A percentile compares a stretch with the other conserved stretches of the same genome.
Conservation (phyloP, 2,113 vertebrate species). For the Ptilonorhynchus violaceus region DNA sequence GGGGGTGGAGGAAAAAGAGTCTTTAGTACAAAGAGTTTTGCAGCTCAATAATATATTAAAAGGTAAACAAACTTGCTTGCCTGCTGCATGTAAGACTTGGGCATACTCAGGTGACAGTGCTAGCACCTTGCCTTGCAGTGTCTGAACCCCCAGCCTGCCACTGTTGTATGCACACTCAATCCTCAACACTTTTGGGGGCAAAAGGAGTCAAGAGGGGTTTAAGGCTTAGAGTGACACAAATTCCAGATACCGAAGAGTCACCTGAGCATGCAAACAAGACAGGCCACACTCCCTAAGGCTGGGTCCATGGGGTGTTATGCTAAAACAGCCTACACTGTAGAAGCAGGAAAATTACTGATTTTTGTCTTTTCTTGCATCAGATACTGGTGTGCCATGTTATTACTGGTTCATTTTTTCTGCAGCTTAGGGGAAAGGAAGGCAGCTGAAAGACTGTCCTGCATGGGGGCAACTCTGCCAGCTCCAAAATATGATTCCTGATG, state of each 20-base stretch:
- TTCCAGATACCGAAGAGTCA: not conserved
- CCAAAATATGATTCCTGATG: not conserved
- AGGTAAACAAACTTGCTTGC: not conserved
- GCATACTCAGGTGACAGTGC: not conserved
- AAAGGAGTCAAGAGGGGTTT: not conserved
- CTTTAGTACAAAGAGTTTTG: not conserved
- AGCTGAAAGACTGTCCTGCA: not conserved
- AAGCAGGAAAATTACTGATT: not conserved
- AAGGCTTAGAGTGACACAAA: not conserved
- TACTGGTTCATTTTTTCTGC: not conserved
- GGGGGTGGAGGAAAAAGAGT: not conserved
- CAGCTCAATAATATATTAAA: not conserved
- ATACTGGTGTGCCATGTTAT: not conserved
- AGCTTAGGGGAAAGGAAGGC: not conserved
- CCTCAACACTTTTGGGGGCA: not conserved
- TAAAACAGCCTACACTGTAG: not conserved
- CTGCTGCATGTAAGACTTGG: not conserved
- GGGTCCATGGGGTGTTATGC: not conserved
- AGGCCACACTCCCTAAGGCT: not conserved
- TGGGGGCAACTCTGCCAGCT: not conserved
- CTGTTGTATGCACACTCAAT: rapidly evolving
- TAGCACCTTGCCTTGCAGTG: no score
- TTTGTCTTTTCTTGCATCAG: not conserved
- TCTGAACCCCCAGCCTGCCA: not conserved
- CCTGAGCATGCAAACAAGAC: not conserved